These are phyloP conservation scores for Cotesia typhae DNA, from an alignment of 1,140 invertebrate species.

Conservation along the genomic window DNA sequence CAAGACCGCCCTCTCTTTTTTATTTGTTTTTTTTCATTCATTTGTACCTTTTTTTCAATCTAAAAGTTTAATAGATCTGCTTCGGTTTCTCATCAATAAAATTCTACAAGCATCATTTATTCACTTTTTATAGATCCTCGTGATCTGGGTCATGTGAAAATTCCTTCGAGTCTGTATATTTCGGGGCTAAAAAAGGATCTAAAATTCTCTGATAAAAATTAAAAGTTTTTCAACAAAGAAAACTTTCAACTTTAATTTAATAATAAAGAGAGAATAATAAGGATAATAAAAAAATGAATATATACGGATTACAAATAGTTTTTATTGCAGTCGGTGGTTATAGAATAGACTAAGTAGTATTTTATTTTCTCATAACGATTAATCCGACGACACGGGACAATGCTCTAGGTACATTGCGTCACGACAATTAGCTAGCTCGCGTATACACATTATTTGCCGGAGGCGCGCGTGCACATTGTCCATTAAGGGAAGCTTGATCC, in stretches of 20 bases:
- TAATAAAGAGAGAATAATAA: not conserved
- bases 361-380: slow-evolving; percentile 36
- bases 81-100: no score
- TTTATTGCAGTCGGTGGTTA: no score
- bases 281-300: not conserved
- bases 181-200: no score
- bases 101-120: no score
- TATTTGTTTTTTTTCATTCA: slow-evolving; percentile 27
- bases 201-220: no score
- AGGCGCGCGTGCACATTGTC: slow-evolving; percentile 30
- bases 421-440: slow-evolving; percentile 37
- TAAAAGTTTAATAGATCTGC: not conserved
- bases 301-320: not conserved
- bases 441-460: slow-evolving; percentile 12
- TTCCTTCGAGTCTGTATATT: no score
- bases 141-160: no score
- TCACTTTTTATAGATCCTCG: not conserved
- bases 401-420: slow-evolving; percentile 32
- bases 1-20: slow-evolving; percentile 22
- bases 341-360: slow-evolving; percentile 5
- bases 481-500: slow-evolving; percentile 32
- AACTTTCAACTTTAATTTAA: no score
- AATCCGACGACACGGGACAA: slow-evolving; percentile 32
- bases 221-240: no score
- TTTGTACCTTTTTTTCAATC: slow-evolving; percentile 11